These are phyloP conservation scores for Sphaeramia orbicularis DNA, from an alignment of 2,797 vertebrate species.

Conservation along the genomic window DNA sequence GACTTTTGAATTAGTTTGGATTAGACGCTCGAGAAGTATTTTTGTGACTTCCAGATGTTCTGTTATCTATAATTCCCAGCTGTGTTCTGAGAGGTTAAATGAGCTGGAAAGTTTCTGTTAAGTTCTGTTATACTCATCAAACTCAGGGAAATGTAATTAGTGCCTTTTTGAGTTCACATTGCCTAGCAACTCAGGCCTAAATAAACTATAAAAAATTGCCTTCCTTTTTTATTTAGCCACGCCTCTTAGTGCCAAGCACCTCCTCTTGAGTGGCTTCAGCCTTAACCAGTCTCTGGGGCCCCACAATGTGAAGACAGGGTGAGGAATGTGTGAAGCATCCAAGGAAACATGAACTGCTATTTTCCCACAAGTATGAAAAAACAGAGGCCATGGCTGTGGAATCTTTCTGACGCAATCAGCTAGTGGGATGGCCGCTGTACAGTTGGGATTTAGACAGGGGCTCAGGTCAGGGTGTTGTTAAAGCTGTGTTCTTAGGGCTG, in stretches of 20 bases:
- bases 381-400: slow-evolving; percentile 82
- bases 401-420: slow-evolving; percentile 85
- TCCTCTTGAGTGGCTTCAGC: slow-evolving; percentile 65
- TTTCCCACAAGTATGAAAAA: slow-evolving; percentile 95
- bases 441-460: slow-evolving; percentile 70
- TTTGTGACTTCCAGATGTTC: slow-evolving; percentile 84
- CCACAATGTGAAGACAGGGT: slow-evolving; percentile 87
- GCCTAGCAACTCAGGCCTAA: slow-evolving; percentile 76
- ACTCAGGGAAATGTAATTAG: slow-evolving; percentile 81
- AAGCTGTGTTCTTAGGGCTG: slow-evolving; percentile 70
- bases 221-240: slow-evolving; percentile 74
- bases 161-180: slow-evolving; percentile 74
- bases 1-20: slow-evolving; percentile 77
- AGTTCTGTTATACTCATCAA: slow-evolving; percentile 83
- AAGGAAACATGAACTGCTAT: slow-evolving; percentile 91
- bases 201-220: slow-evolving; percentile 68
- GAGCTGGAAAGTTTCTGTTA: slow-evolving; percentile 81
- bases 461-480: slow-evolving; percentile 73
- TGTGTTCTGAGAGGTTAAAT: slow-evolving; percentile 81
- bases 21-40: slow-evolving; percentile 76
- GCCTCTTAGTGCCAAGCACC: slow-evolving; percentile 72
- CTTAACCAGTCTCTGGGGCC: slow-evolving; percentile 78
- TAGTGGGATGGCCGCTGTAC: slow-evolving; percentile 72
- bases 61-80: slow-evolving; percentile 84
- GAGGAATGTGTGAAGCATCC: slow-evolving; percentile 91